Percentiles rank a stretch among this genome's conserved stretches.
Evolutionary conservation across 1,140 invertebrate genomes (phyloP).

Genomic region (Drosophila repletoides): DNA sequence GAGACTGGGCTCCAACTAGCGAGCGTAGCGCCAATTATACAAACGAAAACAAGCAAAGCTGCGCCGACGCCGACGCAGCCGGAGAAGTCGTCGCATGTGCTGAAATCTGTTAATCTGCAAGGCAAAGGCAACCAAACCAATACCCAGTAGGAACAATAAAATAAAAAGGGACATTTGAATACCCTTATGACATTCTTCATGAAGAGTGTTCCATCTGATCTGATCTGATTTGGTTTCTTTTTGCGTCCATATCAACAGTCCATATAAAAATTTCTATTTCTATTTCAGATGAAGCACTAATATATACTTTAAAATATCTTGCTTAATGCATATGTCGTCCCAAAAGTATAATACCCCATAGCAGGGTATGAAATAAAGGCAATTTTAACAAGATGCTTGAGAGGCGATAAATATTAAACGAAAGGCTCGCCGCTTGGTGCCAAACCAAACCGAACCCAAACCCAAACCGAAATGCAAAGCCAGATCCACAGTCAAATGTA

Average conservation of each 20-base stretch:
- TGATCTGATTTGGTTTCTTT: too few species aligned
- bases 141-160: constrained; percentile 1
- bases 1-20: constrained; percentile 8
- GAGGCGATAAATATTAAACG: constrained; percentile 60
- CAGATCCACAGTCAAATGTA: constrained; percentile 64
- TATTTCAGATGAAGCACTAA: too few species aligned
- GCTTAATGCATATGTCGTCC: too few species aligned
- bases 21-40: constrained; percentile 70
- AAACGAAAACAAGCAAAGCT: constrained; percentile 30
- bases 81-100: constrained; percentile 24
- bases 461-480: constrained; percentile 27
- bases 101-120: constrained; percentile 66
- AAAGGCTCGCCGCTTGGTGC: constrained; percentile 54
- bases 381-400: constrained; percentile 64
- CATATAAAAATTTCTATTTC: too few species aligned
- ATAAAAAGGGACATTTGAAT: too few species aligned
- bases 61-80: constrained; percentile 2
- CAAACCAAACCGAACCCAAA: constrained; percentile 43
- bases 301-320: too few species aligned
- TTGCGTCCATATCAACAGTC: too few species aligned
- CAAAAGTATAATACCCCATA: constrained; percentile 31
- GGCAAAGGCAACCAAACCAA: constrained; percentile 10
- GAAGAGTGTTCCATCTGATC: too few species aligned
- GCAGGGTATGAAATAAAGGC: constrained; percentile 37
- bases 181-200: too few species aligned